Conservation (phyloP, 2,113 vertebrate genomes). For the Hyperopisus bebe region DNA sequence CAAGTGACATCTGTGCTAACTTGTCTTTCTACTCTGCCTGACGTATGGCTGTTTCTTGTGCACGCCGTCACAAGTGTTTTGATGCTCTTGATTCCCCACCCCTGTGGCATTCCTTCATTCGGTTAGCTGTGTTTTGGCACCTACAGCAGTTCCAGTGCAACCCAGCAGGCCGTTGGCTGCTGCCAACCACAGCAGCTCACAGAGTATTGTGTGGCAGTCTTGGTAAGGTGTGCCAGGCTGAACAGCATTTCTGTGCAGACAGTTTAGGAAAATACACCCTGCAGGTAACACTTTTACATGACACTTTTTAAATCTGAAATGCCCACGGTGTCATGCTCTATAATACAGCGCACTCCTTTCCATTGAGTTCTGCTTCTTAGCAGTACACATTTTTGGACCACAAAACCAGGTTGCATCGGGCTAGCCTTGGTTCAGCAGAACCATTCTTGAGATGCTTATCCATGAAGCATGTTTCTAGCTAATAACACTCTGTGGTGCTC, state of each 20-base stretch:
- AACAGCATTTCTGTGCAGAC: background rate
- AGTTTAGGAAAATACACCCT: background rate
- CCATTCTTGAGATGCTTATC: background rate
- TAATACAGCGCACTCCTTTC: background rate
- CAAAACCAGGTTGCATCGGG: no score
- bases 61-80: background rate
- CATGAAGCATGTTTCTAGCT: background rate
- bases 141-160: background rate
- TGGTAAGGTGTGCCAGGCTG: background rate
- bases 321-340: background rate
- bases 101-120: background rate
- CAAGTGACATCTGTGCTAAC: background rate
- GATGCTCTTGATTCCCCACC: background rate
- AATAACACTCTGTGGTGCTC: background rate
- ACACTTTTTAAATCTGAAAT: background rate
- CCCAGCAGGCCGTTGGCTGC: background rate
- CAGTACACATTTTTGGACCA: background rate
- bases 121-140: background rate
- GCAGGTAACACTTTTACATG: background rate
- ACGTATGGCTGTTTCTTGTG: background rate
- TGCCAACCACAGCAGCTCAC: background rate
- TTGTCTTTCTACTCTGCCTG: background rate
- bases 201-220: background rate
- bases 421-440: background rate
- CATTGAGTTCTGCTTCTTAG: background rate